These are phyloP conservation scores for Galerucella calmariensis DNA, from an alignment of 2,888 invertebrate species.

Conservation along the genomic window DNA sequence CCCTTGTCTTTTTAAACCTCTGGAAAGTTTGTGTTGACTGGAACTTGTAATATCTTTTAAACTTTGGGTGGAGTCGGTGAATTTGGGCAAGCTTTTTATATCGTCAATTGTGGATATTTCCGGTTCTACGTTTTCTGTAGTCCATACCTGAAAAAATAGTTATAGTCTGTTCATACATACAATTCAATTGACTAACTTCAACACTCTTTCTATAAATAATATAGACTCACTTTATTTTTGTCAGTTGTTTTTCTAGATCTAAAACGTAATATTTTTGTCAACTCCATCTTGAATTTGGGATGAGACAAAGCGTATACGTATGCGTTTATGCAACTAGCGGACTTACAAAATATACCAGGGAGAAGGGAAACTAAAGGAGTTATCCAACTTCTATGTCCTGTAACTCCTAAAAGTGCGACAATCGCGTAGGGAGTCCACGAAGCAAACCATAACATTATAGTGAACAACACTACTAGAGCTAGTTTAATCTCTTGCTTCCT, in stretches of 20 bases:
- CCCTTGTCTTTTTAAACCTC: conserved; percentile 25
- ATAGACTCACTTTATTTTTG: conserved; percentile 29
- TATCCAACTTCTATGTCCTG: conserved; percentile 72
- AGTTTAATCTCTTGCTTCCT: conserved; percentile 78
- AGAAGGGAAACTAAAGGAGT: conserved; percentile 80
- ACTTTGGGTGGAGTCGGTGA: neutral
- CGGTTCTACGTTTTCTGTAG: conserved; percentile 56
- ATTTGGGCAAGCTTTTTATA: conserved; percentile 22
- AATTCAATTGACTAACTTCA: too few relatives aligned
- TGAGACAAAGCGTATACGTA: conserved; percentile 84
- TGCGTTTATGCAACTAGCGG: conserved; percentile 84
- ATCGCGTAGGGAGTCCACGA: conserved; percentile 88
- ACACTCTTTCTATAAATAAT: too few relatives aligned
- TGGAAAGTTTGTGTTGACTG: neutral
- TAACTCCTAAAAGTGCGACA: conserved; percentile 79
- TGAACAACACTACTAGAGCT: conserved; percentile 74
- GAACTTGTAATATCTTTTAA: neutral
- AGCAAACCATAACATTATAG: conserved; percentile 79
- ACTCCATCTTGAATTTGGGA: conserved; percentile 77
- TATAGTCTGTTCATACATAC: neutral
- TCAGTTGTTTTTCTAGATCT: conserved; percentile 1
- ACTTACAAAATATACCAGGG: conserved; percentile 83
- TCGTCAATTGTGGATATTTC: conserved; percentile 34
- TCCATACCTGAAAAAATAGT: conserved; percentile 50
- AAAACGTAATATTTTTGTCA: conserved; percentile 41